These are phyloP conservation scores for Lasioglossum morio DNA, from an alignment of 2,888 invertebrate species.

Conservation along the genomic window DNA sequence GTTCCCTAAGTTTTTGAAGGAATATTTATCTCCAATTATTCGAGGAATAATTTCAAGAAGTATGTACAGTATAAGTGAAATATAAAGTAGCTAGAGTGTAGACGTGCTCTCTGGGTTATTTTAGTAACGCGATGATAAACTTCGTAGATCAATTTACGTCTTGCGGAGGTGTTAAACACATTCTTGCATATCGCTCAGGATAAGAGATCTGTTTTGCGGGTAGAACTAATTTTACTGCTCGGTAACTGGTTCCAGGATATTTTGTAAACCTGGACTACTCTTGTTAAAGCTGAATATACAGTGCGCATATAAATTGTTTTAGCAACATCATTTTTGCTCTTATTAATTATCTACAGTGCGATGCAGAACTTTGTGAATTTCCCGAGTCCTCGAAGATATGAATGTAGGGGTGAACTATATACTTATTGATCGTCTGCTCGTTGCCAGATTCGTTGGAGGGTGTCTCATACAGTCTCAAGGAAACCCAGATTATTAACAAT, in stretches of 20 bases:
- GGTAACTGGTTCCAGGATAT: background rate
- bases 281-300: background rate
- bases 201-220: background rate
- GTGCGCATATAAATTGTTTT: background rate
- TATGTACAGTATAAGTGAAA: background rate
- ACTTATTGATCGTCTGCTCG: constrained; percentile 3
- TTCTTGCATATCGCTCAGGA: background rate
- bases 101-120: background rate
- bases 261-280: background rate
- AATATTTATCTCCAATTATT: background rate
- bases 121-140: background rate
- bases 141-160: background rate
- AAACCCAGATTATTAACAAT: background rate
- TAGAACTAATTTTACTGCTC: background rate
- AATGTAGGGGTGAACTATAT: background rate
- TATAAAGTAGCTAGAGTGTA: background rate
- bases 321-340: background rate
- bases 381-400: background rate
- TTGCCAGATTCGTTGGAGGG: constrained; percentile 2
- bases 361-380: background rate
- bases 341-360: background rate
- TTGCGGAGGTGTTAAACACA: background rate
- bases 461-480: background rate
- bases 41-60: background rate
- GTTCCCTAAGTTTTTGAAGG: background rate